Evolutionary conservation across 2,113 vertebrate genomes (phyloP), one percentile per base, ranked within the genome.

Genomic region (Nettapus auritus): DNA sequence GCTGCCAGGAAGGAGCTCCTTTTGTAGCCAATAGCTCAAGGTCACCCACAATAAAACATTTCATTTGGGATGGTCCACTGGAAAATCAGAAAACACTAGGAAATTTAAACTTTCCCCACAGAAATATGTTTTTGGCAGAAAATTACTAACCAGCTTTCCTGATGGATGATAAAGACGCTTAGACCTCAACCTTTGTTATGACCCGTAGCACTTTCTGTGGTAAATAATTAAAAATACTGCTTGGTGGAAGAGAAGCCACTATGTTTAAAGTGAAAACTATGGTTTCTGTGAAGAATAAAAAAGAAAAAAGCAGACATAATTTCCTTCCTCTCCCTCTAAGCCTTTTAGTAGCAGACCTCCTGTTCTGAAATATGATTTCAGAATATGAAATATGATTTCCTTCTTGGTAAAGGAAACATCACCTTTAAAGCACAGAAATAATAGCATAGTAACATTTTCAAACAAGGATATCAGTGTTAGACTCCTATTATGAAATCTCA

Each of bases 81-180:
- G 21, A 31, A 85, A 89, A 55, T 42, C 17, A 53, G 50, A 92
- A 91, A 79, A 36, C 5, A 13, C 18, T 19, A 80, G 33, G 22
- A 52, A 68, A 56, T 53, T 48, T 7, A 64, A 40, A 3, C 2
- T 12, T 82, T 82, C 29, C 42, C 22, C 11, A n/a, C 25, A 68
- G 42, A 86, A 90, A 64, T 38, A 26, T 6, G 6, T 8, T 29
- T 9, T 57, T 50, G 78, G 12, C 8, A 50, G 59, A 91, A 59
- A 92, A 87, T 40, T 40, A 40, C 40, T 29, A 81, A 6, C 11
- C 28, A 55, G 12, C 6, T 77, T n/a, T 90, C n/a, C 40, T 7
- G 21, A 34, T 7, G 33, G 5, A 2, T 0, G 0, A 17, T 70
- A 82, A 83, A 81, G 33, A 46, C 13, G 48, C 29, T 64, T 29